Percentiles rank a stretch among this genome's conserved stretches.
These are phyloP conservation scores for Prionace glauca DNA, from an alignment of 2,797 vertebrate genomes.

Conservation along the genomic window DNA sequence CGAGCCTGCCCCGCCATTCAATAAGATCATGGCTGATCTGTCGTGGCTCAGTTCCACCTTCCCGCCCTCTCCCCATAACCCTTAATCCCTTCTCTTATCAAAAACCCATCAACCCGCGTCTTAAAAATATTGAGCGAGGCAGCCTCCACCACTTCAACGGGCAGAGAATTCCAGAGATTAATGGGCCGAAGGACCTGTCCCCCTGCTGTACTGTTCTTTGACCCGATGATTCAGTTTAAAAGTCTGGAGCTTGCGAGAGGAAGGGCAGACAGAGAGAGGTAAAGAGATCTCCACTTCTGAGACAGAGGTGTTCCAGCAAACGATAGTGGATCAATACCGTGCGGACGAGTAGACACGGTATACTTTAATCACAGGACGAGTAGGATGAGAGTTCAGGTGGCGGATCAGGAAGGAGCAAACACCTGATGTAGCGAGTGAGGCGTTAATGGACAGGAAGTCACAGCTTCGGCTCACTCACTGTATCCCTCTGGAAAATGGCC, in stretches of 20 bases:
- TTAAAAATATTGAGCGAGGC: too few relatives aligned
- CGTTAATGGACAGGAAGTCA: not conserved
- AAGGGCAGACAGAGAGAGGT: not conserved
- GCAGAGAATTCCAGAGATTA: too few relatives aligned
- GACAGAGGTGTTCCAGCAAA: not conserved
- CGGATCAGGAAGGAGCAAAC: not conserved
- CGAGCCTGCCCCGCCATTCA: too few relatives aligned
- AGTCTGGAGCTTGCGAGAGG: not conserved
- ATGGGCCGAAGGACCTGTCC: too few relatives aligned
- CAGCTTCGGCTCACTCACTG: not conserved
- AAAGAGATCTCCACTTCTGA: not conserved
- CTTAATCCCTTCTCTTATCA: too few relatives aligned
- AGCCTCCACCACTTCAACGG: too few relatives aligned
- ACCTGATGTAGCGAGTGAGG: not conserved
- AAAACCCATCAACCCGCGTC: too few relatives aligned
- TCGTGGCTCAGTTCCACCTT: too few relatives aligned
- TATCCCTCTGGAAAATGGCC: not conserved
- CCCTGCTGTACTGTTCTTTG: not conserved
- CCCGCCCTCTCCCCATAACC: too few relatives aligned
- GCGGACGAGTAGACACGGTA: not conserved
- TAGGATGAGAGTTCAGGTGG: not conserved
- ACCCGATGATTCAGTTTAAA: not conserved
- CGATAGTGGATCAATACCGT: not conserved
- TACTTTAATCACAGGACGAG: not conserved
- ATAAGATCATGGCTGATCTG: too few relatives aligned